A percentile compares a stretch with the other conserved stretches of the same genome.
Conservation (phyloP, 1,140 invertebrate genomes). For the Wasmannia auropunctata region DNA sequence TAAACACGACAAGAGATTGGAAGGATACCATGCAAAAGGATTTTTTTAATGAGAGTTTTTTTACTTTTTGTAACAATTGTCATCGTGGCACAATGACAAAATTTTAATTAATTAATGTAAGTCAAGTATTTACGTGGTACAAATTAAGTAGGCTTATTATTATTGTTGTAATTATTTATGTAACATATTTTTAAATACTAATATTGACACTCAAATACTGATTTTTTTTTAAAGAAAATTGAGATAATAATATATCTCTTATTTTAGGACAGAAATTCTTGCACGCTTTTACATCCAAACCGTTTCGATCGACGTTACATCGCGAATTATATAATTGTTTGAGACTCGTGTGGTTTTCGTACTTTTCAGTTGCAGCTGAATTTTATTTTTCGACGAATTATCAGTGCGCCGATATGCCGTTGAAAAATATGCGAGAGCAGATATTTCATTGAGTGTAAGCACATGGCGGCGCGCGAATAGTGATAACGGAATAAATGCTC, state of each 20-base stretch:
- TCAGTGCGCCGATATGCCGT: neutral
- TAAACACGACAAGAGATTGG: neutral
- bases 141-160: too few species aligned
- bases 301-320: neutral
- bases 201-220: neutral
- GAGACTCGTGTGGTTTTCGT: neutral
- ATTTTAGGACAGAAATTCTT: neutral
- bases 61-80: neutral
- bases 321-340: neutral
- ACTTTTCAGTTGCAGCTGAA: constrained; percentile 9
- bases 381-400: constrained; percentile 51
- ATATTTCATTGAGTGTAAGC: constrained; percentile 1
- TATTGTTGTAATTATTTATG: too few species aligned
- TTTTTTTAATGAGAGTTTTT: too few species aligned
- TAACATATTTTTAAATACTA: too few species aligned
- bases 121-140: too few species aligned
- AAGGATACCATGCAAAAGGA: neutral
- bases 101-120: neutral
- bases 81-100: neutral
- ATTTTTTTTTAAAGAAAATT: neutral
- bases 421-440: constrained; percentile 1
- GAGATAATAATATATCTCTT: neutral
- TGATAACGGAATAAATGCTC: constrained; percentile 55
- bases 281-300: neutral
- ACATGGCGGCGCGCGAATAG: neutral